A percentile compares a stretch with the other conserved stretches of the same genome.
phyloP scores from a whole-genome alignment of 1,140 invertebrate species.

The Lineus longissimus region DNA sequence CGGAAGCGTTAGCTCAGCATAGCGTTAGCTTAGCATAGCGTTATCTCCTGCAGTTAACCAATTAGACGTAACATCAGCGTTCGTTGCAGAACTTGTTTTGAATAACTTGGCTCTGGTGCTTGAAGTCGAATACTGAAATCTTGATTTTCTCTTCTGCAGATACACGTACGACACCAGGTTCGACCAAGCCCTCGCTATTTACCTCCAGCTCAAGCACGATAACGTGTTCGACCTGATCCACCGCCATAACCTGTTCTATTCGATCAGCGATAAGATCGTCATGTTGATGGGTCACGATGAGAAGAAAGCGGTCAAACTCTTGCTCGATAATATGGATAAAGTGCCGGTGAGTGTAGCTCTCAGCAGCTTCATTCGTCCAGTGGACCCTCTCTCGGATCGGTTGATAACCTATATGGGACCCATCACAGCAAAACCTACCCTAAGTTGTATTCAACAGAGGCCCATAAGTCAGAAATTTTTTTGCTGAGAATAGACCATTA shows the following conservation, averaged over 20 bases:
- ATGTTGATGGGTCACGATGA: constrained; percentile 84
- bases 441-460: constrained; percentile 6
- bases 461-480: too few species aligned
- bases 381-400: background rate
- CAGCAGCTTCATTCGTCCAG: too few species aligned
- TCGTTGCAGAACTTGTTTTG: too few species aligned
- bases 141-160: constrained; percentile 26
- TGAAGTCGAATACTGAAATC: too few species aligned
- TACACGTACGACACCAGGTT: constrained; percentile 87
- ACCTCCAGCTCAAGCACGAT: constrained; percentile 67
- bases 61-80: too few species aligned
- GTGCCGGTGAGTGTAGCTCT: constrained; percentile 61
- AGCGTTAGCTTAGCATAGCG: too few species aligned
- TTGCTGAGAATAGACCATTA: too few species aligned
- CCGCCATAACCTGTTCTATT: constrained; percentile 73
- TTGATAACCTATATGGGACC: background rate
- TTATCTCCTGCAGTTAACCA: too few species aligned
- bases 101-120: too few species aligned
- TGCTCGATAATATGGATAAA: constrained; percentile 74
- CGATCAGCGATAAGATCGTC: constrained; percentile 78
- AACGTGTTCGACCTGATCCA: constrained; percentile 86
- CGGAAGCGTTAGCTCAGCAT: too few species aligned
- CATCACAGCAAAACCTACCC: background rate
- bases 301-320: constrained; percentile 76
- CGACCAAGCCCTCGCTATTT: constrained; percentile 84